Base-by-base conservation (phyloP, 2,113 vertebrate genomes). In the Zootoca vivipara region DNA sequence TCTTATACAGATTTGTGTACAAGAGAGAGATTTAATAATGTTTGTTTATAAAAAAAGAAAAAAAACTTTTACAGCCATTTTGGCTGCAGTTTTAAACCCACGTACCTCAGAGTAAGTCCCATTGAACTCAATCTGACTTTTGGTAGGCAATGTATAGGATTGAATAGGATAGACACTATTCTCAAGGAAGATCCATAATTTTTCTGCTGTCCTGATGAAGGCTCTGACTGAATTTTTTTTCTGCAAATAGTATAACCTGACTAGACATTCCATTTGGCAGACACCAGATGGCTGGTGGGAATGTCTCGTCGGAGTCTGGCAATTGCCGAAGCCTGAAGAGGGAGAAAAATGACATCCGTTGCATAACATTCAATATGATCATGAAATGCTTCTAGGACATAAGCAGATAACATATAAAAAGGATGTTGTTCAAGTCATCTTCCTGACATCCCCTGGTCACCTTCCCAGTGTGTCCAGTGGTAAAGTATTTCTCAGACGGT, bases 231-330 rank as follows among this genome's bases (percentile, higher is more conserved):
- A 92, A 92, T 93, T 95, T 94, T 87, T 87, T 90, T 46, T 69
- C 5, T 89, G 90, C 87, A 62, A 92, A 92, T 91, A 80, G 3
- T 85, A 91, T 94, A 94, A 95, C 93, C 92, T 93, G 94, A 93
- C 95, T 89, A 95, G 95, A 95, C 94, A 90, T 86, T 92, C 85
- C 94, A 95, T 94, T 95, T 95, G 93, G 95, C 93, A 95, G 95
- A 96, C 95, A 93, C 87, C 95, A 96, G 95, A 96, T 95, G 95
- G 95, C 83, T 94, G 92, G 94, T 92, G 46, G 90, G 94, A 94
- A 93, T 93, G 91, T 95, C 93, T 88, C 93, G 91, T 94, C 92
- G 90, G 91, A 62, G 92, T 92, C 93, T 83, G 87, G 93, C 84
- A 69, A 94, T 89, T 96, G 93, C 84, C 0, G 87, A 89, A 95